Evolutionary conservation across 30 jellyfish, hydroid and myxozoan species (phyloP).

Genomic region (Pelagia noctiluca): DNA sequence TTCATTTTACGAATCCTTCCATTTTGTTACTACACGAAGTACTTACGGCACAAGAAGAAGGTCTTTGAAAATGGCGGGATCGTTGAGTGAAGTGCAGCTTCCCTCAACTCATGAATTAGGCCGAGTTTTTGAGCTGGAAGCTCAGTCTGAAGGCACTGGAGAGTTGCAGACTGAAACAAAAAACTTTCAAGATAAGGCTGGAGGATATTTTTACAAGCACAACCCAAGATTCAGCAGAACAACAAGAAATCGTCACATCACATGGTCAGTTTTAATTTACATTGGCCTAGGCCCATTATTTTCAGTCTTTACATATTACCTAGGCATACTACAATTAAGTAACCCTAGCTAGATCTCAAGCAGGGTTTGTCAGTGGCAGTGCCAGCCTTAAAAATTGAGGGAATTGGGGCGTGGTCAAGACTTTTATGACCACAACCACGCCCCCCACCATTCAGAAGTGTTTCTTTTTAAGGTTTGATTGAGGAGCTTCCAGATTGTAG

Average conservation of each 20-base stretch:
- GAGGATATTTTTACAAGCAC: slow-evolving; percentile 58
- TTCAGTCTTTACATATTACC: background rate
- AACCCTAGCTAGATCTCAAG: background rate
- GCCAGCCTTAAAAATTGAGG: background rate
- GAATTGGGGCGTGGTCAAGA: background rate
- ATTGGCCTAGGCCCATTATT: background rate
- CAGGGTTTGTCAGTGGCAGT: background rate
- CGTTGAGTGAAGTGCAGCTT: slow-evolving; percentile 45
- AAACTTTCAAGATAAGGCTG: slow-evolving; percentile 70
- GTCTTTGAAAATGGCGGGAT: slow-evolving; percentile 74
- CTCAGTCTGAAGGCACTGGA: slow-evolving; percentile 28
- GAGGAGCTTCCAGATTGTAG: too few relatives aligned
- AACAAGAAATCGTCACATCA: slow-evolving; percentile 57
- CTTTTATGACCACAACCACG: background rate
- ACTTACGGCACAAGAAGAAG: background rate
- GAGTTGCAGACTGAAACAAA: slow-evolving; percentile 10
- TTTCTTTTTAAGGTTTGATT: too few relatives aligned
- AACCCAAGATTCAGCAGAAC: slow-evolving; percentile 41
- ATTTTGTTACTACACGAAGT: slow-evolving; percentile 25
- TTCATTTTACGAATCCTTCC: background rate
- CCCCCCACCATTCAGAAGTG: too few relatives aligned
- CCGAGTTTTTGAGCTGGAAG: slow-evolving; percentile 40
- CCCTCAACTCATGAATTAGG: slow-evolving; percentile 25
- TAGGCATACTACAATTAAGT: too few relatives aligned
- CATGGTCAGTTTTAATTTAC: slow-evolving; percentile 36